A percentile compares a stretch with the other conserved stretches of the same genome.
Evolutionary conservation across 2,113 vertebrate genomes (phyloP).

Genomic region (Prionailurus viverrinus): DNA sequence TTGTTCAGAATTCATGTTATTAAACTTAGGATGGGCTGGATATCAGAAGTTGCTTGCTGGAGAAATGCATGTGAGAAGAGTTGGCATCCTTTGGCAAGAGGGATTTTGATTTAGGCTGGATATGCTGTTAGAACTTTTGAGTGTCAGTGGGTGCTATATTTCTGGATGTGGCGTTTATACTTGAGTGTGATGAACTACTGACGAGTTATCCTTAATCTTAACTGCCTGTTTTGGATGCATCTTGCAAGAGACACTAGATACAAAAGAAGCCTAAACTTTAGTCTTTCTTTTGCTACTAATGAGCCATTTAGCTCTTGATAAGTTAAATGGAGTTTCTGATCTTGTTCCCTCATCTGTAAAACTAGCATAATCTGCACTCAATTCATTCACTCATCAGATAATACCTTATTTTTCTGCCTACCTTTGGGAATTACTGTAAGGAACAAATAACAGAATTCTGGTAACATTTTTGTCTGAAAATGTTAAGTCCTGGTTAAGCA

Average conservation of each 20-base stretch:
- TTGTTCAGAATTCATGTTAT: not conserved
- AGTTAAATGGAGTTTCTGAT: not conserved
- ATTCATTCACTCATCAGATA: conserved; percentile 17
- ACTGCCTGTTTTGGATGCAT: not conserved
- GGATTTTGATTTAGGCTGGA: not conserved
- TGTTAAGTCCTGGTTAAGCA: not conserved
- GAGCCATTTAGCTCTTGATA: not conserved
- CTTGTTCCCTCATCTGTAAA: not conserved
- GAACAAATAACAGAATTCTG: not conserved
- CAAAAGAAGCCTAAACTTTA: not conserved
- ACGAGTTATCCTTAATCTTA: not conserved
- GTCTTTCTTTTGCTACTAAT: not conserved
- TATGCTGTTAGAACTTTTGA: not conserved
- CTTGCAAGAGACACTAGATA: not conserved
- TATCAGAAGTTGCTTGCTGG: not conserved
- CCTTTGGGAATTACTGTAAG: not conserved
- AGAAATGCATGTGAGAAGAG: not conserved
- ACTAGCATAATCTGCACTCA: not conserved
- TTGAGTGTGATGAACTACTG: not conserved
- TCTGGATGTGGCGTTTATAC: not conserved
- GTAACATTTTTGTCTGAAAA: not conserved
- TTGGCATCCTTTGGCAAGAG: not conserved
- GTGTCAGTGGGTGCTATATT: not conserved
- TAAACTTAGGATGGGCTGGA: not conserved
- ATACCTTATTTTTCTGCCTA: not conserved